Conservation (phyloP, 2,113 vertebrate species). For the Danio rerio region GRCz12tu NC_133193.1:1219001-1219500, state of each 20-base stretch:
- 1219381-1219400: constrained; percentile 96
- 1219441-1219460: constrained; percentile 99
- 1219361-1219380: constrained; percentile 88
- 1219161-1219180: too few relatives aligned
- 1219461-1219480: constrained; percentile 97
- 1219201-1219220: neutral
- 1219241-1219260: neutral
- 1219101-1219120: too few relatives aligned
- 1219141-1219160: too few relatives aligned
- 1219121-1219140: too few relatives aligned
- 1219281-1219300: neutral
- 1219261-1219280: constrained; percentile 82
- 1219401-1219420: constrained; percentile 96
- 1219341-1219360: neutral
- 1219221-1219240: constrained; percentile 25
- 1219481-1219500: constrained; percentile 96
- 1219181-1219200: too few relatives aligned
- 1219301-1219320: neutral
- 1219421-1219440: constrained; percentile 98
- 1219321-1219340: constrained; percentile 81
- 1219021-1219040: too few relatives aligned
- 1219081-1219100: too few relatives aligned
- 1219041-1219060: too few relatives aligned
- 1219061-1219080: too few relatives aligned
- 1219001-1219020: too few relatives aligned